Conservation (phyloP, 2,888 invertebrate species). For the Heliconius charithonia region DNA sequence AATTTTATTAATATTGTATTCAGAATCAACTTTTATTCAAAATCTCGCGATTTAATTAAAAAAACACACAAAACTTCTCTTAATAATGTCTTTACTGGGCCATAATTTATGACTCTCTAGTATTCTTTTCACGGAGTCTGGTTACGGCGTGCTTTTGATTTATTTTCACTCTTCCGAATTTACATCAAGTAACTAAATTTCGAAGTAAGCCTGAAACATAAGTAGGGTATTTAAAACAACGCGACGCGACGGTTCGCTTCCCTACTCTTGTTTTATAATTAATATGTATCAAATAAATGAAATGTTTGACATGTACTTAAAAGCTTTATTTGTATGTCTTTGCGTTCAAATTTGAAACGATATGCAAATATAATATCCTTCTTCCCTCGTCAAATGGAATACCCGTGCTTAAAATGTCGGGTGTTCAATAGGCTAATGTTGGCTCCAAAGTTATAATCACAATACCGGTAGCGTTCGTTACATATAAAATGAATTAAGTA, state of each 20-base stretch:
- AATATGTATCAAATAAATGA: background rate
- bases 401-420: slow-evolving; percentile 5
- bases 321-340: background rate
- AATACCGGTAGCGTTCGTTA: background rate
- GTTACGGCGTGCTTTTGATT: background rate
- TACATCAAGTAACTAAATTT: background rate
- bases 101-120: background rate
- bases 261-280: background rate
- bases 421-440: background rate
- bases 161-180: background rate
- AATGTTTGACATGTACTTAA: background rate
- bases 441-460: slow-evolving; percentile 7
- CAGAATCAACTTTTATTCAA: background rate
- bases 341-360: background rate
- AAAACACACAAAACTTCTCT: background rate
- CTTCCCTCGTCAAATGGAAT: slow-evolving; percentile 10
- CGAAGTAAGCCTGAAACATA: background rate
- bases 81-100: background rate
- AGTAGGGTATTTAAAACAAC: background rate
- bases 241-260: background rate
- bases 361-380: slow-evolving; percentile 4
- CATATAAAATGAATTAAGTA: background rate
- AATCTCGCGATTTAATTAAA: background rate
- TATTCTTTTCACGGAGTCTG: background rate
- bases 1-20: background rate